phyloP scores from a whole-genome alignment of 2,888 invertebrate genomes.

The Agrochola litura region DNA sequence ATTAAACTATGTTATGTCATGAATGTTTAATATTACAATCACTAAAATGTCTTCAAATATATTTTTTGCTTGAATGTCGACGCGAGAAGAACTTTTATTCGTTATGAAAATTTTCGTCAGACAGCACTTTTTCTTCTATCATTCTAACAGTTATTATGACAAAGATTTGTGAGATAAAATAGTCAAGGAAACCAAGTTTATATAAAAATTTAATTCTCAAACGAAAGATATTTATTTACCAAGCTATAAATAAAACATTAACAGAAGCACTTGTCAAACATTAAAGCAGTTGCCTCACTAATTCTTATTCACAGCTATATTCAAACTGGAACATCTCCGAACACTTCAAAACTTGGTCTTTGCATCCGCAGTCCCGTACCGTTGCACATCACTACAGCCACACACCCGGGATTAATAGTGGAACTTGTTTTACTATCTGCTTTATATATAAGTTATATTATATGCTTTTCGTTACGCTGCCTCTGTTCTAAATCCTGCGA shows the following conservation, averaged over 20 bases:
- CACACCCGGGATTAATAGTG: constrained; percentile 68
- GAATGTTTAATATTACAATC: constrained; percentile 58
- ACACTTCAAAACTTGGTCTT: constrained; percentile 66
- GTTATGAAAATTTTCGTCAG: constrained; percentile 2
- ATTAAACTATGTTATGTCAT: constrained; percentile 50
- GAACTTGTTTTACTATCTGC: constrained; percentile 67
- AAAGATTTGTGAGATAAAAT: not conserved
- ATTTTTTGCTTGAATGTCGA: constrained; percentile 27
- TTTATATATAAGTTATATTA: constrained; percentile 56
- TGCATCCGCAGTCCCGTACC: constrained; percentile 50
- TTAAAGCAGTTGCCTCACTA: constrained; percentile 60
- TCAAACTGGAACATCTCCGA: constrained; percentile 61
- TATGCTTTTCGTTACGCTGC: constrained; percentile 55
- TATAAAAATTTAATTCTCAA: constrained; percentile 9
- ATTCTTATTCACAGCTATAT: constrained; percentile 64
- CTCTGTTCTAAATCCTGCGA: constrained; percentile 61
- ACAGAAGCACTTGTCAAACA: constrained; percentile 58
- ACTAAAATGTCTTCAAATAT: constrained; percentile 33
- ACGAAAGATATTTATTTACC: constrained; percentile 13
- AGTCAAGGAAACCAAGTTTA: constrained; percentile 1
- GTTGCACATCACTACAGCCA: constrained; percentile 64
- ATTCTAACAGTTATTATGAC: not conserved
- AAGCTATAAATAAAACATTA: constrained; percentile 51
- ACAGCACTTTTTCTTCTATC: not conserved
- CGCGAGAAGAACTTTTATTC: constrained; percentile 22